Conservation (phyloP, 2,888 invertebrate genomes). For the Galeruca laticollis region DNA sequence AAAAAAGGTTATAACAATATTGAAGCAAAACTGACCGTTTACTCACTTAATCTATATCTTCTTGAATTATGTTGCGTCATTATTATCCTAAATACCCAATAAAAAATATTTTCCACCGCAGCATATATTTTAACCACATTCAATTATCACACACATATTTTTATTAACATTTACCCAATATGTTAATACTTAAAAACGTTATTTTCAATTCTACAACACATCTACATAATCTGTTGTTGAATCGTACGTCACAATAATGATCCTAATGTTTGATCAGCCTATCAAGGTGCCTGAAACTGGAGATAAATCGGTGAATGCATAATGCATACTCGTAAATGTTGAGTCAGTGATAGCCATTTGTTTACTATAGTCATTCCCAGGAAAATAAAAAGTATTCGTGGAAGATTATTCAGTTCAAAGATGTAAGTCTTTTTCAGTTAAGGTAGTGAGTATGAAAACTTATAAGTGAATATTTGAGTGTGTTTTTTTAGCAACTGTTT, state of each 20-base stretch:
- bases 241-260: constrained; percentile 26
- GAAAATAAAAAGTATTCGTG: background rate
- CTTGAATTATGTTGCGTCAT: background rate
- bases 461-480: too few relatives aligned
- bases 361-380: background rate
- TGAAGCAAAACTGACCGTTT: background rate
- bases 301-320: constrained; percentile 17
- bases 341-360: background rate
- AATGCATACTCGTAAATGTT: constrained; percentile 7
- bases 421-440: background rate
- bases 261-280: constrained; percentile 26
- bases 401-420: background rate
- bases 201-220: constrained; percentile 5
- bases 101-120: background rate
- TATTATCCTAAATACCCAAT: background rate
- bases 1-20: too few relatives aligned
- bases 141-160: background rate
- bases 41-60: constrained; percentile 4
- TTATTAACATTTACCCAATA: background rate
- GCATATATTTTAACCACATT: background rate
- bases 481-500: too few relatives aligned
- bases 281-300: constrained; percentile 20
- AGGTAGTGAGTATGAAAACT: background rate
- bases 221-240: constrained; percentile 14
- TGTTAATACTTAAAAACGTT: background rate